Percentiles rank a stretch among this genome's conserved stretches.
Conservation (phyloP, 2,797 vertebrate genomes). For the Helicolenus hilgendorfi region DNA sequence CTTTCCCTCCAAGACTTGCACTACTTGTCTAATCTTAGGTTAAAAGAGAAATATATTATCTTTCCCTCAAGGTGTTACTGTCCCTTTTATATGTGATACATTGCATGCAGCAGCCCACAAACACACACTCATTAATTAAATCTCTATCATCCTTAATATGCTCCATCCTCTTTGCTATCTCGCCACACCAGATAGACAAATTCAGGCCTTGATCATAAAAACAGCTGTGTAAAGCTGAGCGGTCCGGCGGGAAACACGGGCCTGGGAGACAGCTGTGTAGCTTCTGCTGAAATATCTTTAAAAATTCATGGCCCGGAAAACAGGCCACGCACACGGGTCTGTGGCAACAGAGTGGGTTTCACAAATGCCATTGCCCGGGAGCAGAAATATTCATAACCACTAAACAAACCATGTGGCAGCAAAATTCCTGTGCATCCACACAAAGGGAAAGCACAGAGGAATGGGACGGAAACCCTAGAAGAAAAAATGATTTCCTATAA, state of each 20-base stretch:
- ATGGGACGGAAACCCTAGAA: background rate
- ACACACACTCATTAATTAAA: constrained; percentile 29
- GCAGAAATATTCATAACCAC: constrained; percentile 29
- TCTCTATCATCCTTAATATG: constrained; percentile 6
- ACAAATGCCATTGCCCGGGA: background rate
- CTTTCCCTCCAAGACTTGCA: background rate
- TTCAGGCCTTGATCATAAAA: constrained; percentile 44
- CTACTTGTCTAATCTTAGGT: background rate
- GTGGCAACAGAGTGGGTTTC: constrained; percentile 3
- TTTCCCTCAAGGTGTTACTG: background rate
- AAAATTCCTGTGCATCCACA: constrained; percentile 3
- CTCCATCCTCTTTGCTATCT: constrained; percentile 2
- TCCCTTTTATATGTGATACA: background rate
- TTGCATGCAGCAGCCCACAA: background rate
- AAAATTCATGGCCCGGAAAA: constrained; percentile 69
- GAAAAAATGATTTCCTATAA: background rate
- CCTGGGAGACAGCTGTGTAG: constrained; percentile 30
- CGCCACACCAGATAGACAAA: constrained; percentile 32
- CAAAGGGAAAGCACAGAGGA: background rate
- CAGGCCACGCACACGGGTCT: constrained; percentile 9
- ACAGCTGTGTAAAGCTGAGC: constrained; percentile 4
- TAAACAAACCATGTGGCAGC: constrained; percentile 1
- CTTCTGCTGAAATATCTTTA: constrained; percentile 58
- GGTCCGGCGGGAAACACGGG: background rate
- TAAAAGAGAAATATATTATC: background rate